A percentile compares a stretch with the other conserved stretches of the same genome.
These are phyloP conservation scores for Trisateles emortualis DNA, from an alignment of 2,888 invertebrate species.

Conservation along the genomic window DNA sequence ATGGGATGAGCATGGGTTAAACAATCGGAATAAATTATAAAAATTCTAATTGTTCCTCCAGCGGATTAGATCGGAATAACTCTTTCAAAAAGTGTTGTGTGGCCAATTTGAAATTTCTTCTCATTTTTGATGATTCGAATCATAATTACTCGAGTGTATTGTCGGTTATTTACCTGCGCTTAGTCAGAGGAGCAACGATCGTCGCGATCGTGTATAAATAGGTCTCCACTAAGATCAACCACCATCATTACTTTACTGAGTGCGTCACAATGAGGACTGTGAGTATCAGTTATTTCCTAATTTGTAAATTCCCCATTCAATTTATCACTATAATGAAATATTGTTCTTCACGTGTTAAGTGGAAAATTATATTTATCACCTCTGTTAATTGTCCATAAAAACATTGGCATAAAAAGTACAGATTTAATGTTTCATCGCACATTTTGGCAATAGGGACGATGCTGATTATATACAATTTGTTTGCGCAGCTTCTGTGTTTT, in stretches of 20 bases:
- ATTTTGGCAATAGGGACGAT: too few species aligned
- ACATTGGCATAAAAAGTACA: too few species aligned
- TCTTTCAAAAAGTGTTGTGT: too few species aligned
- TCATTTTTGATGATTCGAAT: slow-evolving; percentile 1
- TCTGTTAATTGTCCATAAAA: too few species aligned
- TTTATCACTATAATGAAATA: too few species aligned
- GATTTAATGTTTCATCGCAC: too few species aligned
- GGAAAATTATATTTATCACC: too few species aligned
- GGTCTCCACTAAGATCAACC: slow-evolving; percentile 38
- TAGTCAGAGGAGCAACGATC: slow-evolving; percentile 51
- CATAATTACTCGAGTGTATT: slow-evolving; percentile 10
- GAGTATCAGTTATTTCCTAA: slow-evolving; percentile 50
- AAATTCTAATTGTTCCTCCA: too few species aligned
- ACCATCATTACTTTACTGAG: slow-evolving; percentile 54
- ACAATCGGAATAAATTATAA: too few species aligned
- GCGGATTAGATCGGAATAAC: too few species aligned
- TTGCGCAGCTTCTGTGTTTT: slow-evolving; percentile 57
- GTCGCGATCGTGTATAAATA: slow-evolving; percentile 63
- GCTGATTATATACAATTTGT: background rate
- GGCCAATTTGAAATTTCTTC: slow-evolving; percentile 5
- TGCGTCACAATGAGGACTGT: slow-evolving; percentile 75
- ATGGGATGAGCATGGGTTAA: too few species aligned
- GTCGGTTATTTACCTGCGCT: slow-evolving; percentile 66
- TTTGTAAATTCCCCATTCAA: slow-evolving; percentile 8
- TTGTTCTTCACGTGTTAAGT: too few species aligned